Evolutionary conservation across 2,888 invertebrate genomes (phyloP).

Genomic region (Polydesmus complanatus): DNA sequence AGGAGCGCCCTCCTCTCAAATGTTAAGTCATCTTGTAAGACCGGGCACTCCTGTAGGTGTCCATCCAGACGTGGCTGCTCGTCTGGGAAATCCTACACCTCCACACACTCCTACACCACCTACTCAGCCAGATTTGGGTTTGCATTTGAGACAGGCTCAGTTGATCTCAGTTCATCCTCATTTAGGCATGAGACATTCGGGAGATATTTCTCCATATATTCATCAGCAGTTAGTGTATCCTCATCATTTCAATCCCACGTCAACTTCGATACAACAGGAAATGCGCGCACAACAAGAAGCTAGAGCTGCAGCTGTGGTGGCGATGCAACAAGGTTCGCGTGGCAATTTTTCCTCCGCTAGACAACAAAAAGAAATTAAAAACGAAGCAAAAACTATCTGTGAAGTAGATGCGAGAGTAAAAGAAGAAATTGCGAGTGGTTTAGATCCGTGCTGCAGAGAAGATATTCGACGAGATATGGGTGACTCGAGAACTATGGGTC

Average conservation of each 20-base stretch:
- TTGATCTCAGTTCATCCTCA: slow-evolving; percentile 20
- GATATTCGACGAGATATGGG: no score
- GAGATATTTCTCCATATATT: slow-evolving; percentile 19
- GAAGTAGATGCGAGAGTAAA: slow-evolving; percentile 5
- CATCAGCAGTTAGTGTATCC: slow-evolving; percentile 23
- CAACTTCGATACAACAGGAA: slow-evolving; percentile 18
- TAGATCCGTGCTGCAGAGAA: background rate
- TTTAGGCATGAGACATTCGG: slow-evolving; percentile 19
- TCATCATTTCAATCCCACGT: slow-evolving; percentile 16
- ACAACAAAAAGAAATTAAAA: background rate
- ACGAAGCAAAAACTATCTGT: slow-evolving; percentile 13
- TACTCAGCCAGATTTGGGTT: slow-evolving; percentile 13
- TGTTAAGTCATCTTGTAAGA: slow-evolving; percentile 19
- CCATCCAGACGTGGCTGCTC: slow-evolving; percentile 20
- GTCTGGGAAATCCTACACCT: slow-evolving; percentile 22
- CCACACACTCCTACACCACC: slow-evolving; percentile 23
- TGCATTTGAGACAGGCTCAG: slow-evolving; percentile 21
- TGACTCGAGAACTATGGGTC: background rate
- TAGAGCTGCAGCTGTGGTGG: slow-evolving; percentile 17
- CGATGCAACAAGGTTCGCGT: slow-evolving; percentile 14
- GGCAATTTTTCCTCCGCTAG: no score
- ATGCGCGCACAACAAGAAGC: slow-evolving; percentile 21
- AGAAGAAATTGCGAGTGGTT: background rate
- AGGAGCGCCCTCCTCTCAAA: slow-evolving; percentile 1
- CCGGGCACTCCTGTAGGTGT: slow-evolving; percentile 21